These are phyloP conservation scores for Ovis aries DNA, from an alignment of 2,113 vertebrate genomes.

Conservation along the genomic window DNA sequence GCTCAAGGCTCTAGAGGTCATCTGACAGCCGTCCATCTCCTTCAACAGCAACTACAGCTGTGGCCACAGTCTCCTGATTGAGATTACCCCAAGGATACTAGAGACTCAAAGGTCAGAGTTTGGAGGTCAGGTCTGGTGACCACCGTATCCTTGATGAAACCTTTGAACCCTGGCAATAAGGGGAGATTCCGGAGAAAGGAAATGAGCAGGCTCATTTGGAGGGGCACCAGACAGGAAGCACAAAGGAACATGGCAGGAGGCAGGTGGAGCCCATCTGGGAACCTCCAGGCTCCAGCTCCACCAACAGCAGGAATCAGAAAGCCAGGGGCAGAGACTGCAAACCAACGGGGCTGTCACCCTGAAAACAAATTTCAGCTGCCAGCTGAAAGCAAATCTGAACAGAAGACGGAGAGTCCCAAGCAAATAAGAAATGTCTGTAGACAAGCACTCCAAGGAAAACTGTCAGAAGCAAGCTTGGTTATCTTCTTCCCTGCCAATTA, in stretches of 20 bases:
- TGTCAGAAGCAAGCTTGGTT: neutral
- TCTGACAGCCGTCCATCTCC: neutral
- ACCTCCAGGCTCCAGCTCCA: neutral
- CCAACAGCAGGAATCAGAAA: neutral
- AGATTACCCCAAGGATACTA: neutral
- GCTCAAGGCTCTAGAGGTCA: neutral
- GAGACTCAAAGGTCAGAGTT: neutral
- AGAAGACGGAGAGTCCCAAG: neutral
- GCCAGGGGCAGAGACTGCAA: neutral
- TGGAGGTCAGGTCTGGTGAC: neutral
- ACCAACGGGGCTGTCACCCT: neutral
- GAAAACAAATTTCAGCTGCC: neutral
- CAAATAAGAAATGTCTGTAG: neutral
- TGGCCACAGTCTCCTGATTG: neutral
- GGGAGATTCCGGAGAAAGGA: neutral
- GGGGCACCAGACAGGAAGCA: neutral
- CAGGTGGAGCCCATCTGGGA: slow-evolving; percentile 23
- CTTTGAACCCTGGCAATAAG: neutral
- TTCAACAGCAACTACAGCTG: neutral
- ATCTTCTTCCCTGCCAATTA: neutral
- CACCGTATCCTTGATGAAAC: neutral
- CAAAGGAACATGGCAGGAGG: neutral
- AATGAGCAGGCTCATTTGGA: slow-evolving; percentile 2
- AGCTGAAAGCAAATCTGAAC: neutral
- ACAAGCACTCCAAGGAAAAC: neutral